These are phyloP conservation scores for Cotesia chilonis DNA, from an alignment of 1,140 invertebrate genomes.

Conservation along the genomic window DNA sequence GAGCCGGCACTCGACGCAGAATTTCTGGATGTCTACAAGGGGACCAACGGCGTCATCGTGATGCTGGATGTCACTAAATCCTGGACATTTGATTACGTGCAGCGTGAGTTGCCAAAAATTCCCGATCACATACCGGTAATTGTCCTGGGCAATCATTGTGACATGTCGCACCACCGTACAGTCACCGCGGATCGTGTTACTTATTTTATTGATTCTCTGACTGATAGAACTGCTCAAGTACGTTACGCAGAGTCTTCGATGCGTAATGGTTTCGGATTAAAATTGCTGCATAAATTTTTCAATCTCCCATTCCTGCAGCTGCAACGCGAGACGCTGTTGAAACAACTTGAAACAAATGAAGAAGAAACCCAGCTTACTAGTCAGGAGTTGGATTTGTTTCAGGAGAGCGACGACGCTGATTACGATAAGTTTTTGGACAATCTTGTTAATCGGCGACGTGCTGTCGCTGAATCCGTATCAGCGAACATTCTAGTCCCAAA, in stretches of 20 bases:
- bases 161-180: constrained; percentile 93
- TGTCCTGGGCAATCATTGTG: constrained; percentile 92
- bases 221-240: constrained; percentile 62
- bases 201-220: constrained; percentile 73
- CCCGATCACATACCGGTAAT: constrained; percentile 89
- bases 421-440: constrained; percentile 86
- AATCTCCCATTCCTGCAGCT: constrained; percentile 94
- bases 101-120: constrained; percentile 85
- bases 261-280: constrained; percentile 95
- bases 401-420: constrained; percentile 89
- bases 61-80: constrained; percentile 95
- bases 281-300: constrained; percentile 94
- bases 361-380: constrained; percentile 83
- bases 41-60: constrained; percentile 90
- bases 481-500: constrained; percentile 56
- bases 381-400: constrained; percentile 82
- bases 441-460: constrained; percentile 75
- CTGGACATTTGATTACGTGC: constrained; percentile 97
- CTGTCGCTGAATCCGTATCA: constrained; percentile 72
- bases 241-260: constrained; percentile 93
- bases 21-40: constrained; percentile 96
- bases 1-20: constrained; percentile 92
- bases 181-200: constrained; percentile 77
- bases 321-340: constrained; percentile 86
- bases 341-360: constrained; percentile 88